A percentile compares a stretch with the other conserved stretches of the same genome.
Evolutionary conservation across 2,797 vertebrate species (phyloP).

Genomic region (Tarsius wallacei): DNA sequence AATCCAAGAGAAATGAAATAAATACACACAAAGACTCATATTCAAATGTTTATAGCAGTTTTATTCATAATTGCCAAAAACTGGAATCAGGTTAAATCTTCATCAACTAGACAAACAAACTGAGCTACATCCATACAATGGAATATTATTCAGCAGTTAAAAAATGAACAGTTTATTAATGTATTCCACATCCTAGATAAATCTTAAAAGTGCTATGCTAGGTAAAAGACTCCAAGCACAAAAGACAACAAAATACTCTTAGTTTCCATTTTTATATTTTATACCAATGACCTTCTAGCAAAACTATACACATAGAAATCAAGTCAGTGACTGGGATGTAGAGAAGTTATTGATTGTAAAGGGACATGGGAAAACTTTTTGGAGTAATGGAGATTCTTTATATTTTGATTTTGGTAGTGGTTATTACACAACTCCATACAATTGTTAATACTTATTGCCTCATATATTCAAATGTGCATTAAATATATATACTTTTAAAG

Average conservation of each 20-base stretch:
- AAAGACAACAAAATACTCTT: neutral
- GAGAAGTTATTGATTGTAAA: neutral
- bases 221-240: neutral
- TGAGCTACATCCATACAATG: accelerated
- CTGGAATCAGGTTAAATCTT: neutral
- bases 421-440: neutral
- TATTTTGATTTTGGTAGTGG: neutral
- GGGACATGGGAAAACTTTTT: neutral
- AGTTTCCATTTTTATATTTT: neutral
- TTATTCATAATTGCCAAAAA: neutral
- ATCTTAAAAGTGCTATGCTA: neutral
- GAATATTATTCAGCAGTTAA: neutral
- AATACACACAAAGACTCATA: neutral
- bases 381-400: neutral
- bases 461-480: neutral
- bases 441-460: neutral
- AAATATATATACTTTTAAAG: neutral
- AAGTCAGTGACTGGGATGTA: neutral
- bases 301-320: neutral
- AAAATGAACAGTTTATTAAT: neutral
- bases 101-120: neutral
- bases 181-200: neutral
- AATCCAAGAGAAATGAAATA: constrained; percentile 8
- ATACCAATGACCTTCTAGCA: neutral
- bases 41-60: constrained; percentile 9